Evolutionary conservation across 1,140 invertebrate genomes (phyloP), one percentile per base, ranked within the genome.

Genomic region (Bombus terrestris): DNA sequence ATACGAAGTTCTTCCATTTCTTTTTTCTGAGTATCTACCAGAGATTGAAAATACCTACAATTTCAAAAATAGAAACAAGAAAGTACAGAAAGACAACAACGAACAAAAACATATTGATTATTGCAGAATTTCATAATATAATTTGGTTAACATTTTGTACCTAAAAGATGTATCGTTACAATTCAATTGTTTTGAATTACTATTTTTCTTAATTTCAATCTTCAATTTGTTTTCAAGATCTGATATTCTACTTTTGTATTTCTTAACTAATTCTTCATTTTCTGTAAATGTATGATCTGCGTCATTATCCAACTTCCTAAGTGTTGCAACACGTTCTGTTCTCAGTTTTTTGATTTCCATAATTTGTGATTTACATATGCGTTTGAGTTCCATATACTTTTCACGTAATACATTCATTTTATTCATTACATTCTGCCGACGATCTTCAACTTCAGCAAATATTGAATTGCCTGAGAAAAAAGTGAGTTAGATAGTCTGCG

Each of bases 401-500:
- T 88, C 92, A 81, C 95, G 94, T 82, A 96, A 92, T 3, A 62
- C 74, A 18, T 92, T 94, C 88, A 96, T 92, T 75, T 95, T 87
- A 32, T 92, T 90, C 68, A 94, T 88, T 87, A 95, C 92, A 41
- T 92, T 92, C 69, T 95, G 93, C 18, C 95, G 93, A 81, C 95
- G 95, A 88, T 96, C 95, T 84, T 96, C 96, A 0, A 96, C 94
- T 86, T 96, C 96, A 13, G 95, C 96, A 74, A 96, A 96, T 39
- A 96, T 78, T 0, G 96, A 96, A 89, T 96, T 96, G 0, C 96
- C 96, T 93, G 28, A 32, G 32, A 1, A 47, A 47, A 13, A 82
- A 76, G 2, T 25, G 10, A n/a, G 10, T 6, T 35, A 71, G n/a
- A 37, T 66, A 64, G 66, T 15, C n/a, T 10, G 0, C 39, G 25